Conservation (phyloP, 2,888 invertebrate genomes). For the Linyphia triangularis region DNA sequence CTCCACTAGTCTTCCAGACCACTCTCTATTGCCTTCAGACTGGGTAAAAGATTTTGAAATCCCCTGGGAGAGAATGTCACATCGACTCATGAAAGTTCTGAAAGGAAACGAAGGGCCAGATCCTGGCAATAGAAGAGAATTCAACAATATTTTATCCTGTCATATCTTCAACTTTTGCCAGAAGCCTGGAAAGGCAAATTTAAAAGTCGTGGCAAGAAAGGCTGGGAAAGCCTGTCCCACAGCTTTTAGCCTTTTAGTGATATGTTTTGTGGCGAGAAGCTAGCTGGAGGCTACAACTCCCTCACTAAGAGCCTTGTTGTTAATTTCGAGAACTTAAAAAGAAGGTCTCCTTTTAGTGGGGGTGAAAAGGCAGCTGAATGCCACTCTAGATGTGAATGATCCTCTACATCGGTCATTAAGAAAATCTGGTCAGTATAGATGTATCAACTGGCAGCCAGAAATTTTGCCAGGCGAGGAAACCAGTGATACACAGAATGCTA, state of each 20-base stretch:
- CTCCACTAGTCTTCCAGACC: background rate
- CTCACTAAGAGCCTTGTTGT: background rate
- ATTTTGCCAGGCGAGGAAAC: background rate
- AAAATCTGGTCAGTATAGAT: background rate
- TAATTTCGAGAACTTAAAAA: constrained; percentile 9
- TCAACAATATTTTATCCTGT: background rate
- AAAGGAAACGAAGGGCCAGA: background rate
- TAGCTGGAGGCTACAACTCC: background rate
- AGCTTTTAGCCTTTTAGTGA: no score
- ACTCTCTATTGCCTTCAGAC: background rate
- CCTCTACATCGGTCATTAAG: background rate
- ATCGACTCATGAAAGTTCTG: background rate
- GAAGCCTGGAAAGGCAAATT: background rate
- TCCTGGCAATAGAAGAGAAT: background rate
- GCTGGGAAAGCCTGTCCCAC: background rate
- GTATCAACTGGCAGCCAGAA: constrained; percentile 7
- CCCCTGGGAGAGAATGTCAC: background rate
- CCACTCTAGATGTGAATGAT: background rate
- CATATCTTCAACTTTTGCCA: background rate
- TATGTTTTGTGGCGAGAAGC: background rate
- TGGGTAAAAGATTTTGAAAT: background rate
- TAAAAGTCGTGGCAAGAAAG: background rate
- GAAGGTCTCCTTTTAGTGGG: background rate
- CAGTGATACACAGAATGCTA: background rate
- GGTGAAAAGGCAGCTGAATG: background rate